A percentile compares a stretch with the other conserved stretches of the same genome.
Evolutionary conservation across 2,113 vertebrate species (phyloP).

Genomic region (Grus americana): DNA sequence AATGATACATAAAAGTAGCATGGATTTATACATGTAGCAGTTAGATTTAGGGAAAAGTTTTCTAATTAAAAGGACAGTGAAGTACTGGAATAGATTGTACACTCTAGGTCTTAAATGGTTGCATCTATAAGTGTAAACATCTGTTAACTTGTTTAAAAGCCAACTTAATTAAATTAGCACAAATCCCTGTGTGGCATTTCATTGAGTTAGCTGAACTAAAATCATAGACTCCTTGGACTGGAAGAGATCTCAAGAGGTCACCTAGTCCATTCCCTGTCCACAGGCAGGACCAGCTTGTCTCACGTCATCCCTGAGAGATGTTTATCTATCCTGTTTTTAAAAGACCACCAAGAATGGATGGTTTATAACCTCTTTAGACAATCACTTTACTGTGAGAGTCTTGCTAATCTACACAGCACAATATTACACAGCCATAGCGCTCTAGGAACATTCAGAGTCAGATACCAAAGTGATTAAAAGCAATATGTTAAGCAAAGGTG

Average conservation of each 20-base stretch:
- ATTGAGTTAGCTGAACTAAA: not conserved
- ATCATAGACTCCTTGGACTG: not conserved
- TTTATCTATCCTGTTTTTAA: not conserved
- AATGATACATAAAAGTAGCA: not conserved
- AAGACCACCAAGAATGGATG: conserved; percentile 26
- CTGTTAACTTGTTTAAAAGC: conserved; percentile 29
- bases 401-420: not conserved
- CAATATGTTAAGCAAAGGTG: not conserved
- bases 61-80: not conserved
- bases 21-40: not conserved
- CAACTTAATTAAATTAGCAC: conserved; percentile 7
- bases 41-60: not conserved
- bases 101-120: not conserved
- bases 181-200: not conserved
- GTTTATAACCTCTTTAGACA: not conserved
- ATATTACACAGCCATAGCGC: not conserved
- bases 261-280: not conserved
- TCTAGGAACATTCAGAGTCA: not conserved
- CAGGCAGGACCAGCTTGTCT: not conserved
- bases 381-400: not conserved
- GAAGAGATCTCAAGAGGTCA: not conserved
- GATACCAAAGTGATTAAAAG: not conserved
- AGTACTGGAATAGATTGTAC: not conserved
- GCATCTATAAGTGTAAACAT: conserved; percentile 10
- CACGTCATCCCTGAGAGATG: conserved; percentile 14